Evolutionary conservation across 2,113 vertebrate species (phyloP).

Genomic region (Pluvianellus socialis): DNA sequence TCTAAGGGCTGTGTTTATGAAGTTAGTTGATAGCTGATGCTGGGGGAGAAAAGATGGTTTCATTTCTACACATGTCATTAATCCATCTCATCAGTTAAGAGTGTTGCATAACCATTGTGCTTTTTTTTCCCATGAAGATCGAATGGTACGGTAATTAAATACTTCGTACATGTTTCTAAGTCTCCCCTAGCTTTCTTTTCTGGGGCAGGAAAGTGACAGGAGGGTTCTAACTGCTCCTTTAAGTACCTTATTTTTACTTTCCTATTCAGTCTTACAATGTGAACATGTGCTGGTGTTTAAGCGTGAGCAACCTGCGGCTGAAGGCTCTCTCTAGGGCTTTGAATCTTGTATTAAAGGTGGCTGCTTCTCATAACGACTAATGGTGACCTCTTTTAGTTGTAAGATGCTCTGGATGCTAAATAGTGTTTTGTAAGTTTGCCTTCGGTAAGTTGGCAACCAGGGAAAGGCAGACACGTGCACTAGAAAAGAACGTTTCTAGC

Average conservation of each 20-base stretch:
- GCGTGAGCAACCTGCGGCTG: neutral
- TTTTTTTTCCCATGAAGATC: neutral
- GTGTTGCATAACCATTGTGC: neutral
- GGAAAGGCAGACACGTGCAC: neutral
- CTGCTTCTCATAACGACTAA: neutral
- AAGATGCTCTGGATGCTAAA: neutral
- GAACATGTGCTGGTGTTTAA: neutral
- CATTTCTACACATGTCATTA: neutral
- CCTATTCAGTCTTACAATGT: neutral
- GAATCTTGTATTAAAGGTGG: neutral
- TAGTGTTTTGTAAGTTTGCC: neutral
- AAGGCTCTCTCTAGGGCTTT: neutral
- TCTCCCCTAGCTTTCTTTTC: neutral
- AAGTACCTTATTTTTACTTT: neutral
- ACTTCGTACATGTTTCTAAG: neutral
- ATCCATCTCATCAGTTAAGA: neutral
- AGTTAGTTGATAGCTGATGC: neutral
- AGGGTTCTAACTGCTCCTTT: no score
- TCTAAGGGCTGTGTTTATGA: neutral
- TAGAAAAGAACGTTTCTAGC: neutral
- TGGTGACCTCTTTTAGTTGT: neutral
- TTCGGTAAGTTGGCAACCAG: neutral
- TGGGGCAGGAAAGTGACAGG: neutral
- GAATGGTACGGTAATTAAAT: neutral
- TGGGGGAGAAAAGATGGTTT: constrained; percentile 22